These are phyloP conservation scores for Myxocyprinus asiaticus DNA, from an alignment of 2,113 vertebrate genomes.

Conservation along the genomic window DNA sequence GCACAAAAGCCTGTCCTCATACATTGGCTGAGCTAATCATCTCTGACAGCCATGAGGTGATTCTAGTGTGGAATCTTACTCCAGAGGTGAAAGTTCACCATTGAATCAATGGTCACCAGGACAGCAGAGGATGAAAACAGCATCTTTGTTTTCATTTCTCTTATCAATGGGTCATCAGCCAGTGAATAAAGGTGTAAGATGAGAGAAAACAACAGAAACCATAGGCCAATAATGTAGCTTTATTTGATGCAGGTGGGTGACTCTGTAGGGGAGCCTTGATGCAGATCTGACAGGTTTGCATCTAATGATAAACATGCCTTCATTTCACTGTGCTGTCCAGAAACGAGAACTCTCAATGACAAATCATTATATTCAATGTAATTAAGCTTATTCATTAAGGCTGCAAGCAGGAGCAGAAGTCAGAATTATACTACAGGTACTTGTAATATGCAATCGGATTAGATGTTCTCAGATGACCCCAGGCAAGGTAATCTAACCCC, in stretches of 20 bases:
- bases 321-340: neutral
- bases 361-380: neutral
- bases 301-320: neutral
- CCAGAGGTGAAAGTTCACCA: slow-evolving; percentile 61
- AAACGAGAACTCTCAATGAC: neutral
- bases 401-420: neutral
- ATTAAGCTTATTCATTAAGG: neutral
- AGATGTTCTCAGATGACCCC: slow-evolving; percentile 46
- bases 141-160: slow-evolving; percentile 28
- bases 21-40: slow-evolving; percentile 61
- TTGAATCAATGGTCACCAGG: slow-evolving; percentile 57
- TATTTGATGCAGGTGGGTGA: neutral
- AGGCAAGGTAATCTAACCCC: slow-evolving; percentile 48
- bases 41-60: slow-evolving; percentile 56
- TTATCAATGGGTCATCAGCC: too few species aligned
- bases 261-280: neutral
- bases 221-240: neutral
- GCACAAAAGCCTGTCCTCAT: slow-evolving; percentile 50
- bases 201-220: neutral
- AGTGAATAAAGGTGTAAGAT: too few species aligned
- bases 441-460: slow-evolving; percentile 49
- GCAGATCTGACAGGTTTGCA: neutral
- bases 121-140: slow-evolving; percentile 33
- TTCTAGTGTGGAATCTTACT: slow-evolving; percentile 56
- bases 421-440: slow-evolving; percentile 20